phyloP scores from a whole-genome alignment of 23 tunicate genomes.

The Clavelina lepadiformis region DNA sequence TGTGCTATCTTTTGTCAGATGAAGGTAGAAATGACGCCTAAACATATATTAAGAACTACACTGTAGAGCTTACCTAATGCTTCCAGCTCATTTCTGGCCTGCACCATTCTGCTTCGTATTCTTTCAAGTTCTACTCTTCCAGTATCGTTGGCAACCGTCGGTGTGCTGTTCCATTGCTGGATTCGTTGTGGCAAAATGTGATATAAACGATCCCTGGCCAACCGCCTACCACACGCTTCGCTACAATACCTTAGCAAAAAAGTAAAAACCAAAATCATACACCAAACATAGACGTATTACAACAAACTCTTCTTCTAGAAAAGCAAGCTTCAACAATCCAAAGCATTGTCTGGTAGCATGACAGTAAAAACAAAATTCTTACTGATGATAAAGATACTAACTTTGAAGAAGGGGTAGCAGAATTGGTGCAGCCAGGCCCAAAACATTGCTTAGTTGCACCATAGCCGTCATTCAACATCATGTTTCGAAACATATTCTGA shows the following conservation, averaged over 20 bases:
- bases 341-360: too few species aligned
- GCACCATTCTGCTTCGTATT: constrained; percentile 58
- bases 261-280: neutral
- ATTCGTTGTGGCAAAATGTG: constrained; percentile 68
- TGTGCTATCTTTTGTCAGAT: too few species aligned
- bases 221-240: constrained; percentile 57
- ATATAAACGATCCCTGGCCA: constrained; percentile 47
- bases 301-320: too few species aligned
- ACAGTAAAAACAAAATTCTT: too few species aligned
- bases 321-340: too few species aligned
- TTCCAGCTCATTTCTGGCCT: constrained; percentile 68
- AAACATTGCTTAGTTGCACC: constrained; percentile 41
- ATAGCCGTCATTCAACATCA: too few species aligned
- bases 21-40: too few species aligned
- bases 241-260: constrained; percentile 51
- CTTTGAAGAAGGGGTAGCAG: constrained; percentile 70
- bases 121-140: constrained; percentile 77
- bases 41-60: neutral
- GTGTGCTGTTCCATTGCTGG: constrained; percentile 72
- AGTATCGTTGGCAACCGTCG: constrained; percentile 75
- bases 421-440: constrained; percentile 60
- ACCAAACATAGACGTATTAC: neutral
- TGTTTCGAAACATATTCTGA: too few species aligned
- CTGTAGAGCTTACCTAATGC: constrained; percentile 31
- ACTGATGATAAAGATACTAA: constrained; percentile 22